These are phyloP conservation scores for Calosoma granatense DNA, from an alignment of 1,140 invertebrate genomes.

Conservation along the genomic window DNA sequence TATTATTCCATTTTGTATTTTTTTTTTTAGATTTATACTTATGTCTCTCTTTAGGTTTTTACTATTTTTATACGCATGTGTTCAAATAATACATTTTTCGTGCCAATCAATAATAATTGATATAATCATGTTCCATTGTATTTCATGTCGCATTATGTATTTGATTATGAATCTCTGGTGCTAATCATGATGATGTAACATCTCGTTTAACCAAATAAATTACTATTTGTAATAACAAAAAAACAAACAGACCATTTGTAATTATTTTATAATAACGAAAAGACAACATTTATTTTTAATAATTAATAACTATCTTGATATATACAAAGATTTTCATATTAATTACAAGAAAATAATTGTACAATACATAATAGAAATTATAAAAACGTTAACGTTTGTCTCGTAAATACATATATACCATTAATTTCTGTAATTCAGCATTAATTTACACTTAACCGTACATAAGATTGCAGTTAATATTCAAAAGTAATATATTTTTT, in stretches of 20 bases:
- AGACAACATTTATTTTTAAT: constrained; percentile 26
- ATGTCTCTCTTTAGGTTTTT: no score
- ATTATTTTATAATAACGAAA: constrained; percentile 18
- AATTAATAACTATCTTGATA: constrained; percentile 18
- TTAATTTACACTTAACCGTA: background rate
- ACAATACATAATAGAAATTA: background rate
- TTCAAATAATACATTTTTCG: no score
- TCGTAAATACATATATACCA: background rate
- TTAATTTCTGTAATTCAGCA: background rate
- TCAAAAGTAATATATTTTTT: background rate
- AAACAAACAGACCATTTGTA: background rate
- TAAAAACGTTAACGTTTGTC: background rate
- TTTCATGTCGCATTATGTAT: background rate
- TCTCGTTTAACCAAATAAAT: background rate
- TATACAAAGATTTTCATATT: constrained; percentile 2
- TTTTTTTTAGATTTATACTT: no score
- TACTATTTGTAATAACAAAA: background rate
- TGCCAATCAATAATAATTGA: no score
- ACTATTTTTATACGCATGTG: background rate
- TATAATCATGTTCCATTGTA: background rate
- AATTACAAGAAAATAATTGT: background rate
- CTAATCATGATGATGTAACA: background rate
- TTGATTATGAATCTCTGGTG: constrained; percentile 6
- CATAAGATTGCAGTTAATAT: background rate
- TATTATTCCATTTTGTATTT: no score